Percentiles rank a stretch among this genome's conserved stretches.
These are phyloP conservation scores for Enteromius radiatus DNA, from an alignment of 2,797 vertebrate genomes.

Conservation along the genomic window DNA sequence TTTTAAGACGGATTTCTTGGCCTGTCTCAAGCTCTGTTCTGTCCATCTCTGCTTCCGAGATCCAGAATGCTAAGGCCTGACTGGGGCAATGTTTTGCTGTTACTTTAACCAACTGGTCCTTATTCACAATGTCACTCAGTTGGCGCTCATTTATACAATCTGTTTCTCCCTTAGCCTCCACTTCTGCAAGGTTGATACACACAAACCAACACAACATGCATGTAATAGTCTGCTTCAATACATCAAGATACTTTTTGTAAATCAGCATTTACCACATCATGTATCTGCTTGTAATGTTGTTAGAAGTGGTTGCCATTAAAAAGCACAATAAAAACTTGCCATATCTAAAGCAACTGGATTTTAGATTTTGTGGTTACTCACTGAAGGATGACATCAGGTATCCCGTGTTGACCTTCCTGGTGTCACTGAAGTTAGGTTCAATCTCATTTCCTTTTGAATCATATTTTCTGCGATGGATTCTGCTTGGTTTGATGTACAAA, in stretches of 20 bases:
- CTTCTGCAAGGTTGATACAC: conserved; percentile 70
- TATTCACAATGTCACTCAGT: conserved; percentile 78
- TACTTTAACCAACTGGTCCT: conserved; percentile 78
- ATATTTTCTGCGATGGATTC: conserved; percentile 83
- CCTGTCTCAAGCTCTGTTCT: conserved; percentile 82
- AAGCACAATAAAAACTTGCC: neutral
- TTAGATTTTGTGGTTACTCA: conserved; percentile 70
- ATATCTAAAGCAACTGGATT: neutral
- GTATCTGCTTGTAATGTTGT: neutral
- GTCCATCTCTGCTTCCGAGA: conserved; percentile 82
- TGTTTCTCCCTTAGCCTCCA: conserved; percentile 83
- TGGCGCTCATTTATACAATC: conserved; percentile 78
- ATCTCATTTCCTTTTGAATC: conserved; percentile 83
- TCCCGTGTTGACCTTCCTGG: conserved; percentile 87
- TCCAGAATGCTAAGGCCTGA: conserved; percentile 85
- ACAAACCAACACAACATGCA: neutral
- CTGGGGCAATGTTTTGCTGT: conserved; percentile 74
- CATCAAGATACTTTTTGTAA: neutral
- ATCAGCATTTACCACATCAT: neutral
- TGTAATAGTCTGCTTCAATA: neutral
- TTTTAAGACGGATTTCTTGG: conserved; percentile 83
- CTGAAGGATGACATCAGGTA: conserved; percentile 90
- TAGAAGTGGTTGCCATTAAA: neutral
- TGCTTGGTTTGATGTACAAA: conserved; percentile 80
- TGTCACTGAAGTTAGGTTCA: conserved; percentile 88